Evolutionary conservation across 2,113 vertebrate species (phyloP).

Genomic region (Myrmophylax atrothorax): DNA sequence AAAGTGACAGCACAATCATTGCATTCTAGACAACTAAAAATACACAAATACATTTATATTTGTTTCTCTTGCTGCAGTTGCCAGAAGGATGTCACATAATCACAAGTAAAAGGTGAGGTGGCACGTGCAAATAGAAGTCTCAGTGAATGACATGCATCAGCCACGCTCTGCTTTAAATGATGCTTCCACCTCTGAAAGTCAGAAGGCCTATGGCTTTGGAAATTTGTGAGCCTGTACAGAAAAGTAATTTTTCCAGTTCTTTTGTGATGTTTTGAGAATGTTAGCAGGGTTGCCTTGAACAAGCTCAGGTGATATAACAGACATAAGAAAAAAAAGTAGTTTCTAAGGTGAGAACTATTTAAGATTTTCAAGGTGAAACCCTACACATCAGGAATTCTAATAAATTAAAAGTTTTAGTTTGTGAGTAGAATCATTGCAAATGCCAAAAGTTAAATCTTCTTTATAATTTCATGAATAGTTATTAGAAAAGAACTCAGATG

Average conservation of each 20-base stretch:
- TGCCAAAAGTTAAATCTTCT: neutral
- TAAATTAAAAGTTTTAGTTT: neutral
- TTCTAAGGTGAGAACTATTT: neutral
- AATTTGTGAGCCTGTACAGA: neutral
- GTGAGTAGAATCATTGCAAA: neutral
- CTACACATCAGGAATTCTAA: neutral
- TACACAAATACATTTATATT: slow-evolving; percentile 60
- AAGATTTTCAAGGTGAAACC: neutral
- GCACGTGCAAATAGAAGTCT: neutral
- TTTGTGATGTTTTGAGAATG: neutral
- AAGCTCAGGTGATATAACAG: neutral
- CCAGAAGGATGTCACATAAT: slow-evolving; percentile 16
- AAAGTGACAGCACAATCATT: slow-evolving; percentile 62
- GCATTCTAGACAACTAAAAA: slow-evolving; percentile 63
- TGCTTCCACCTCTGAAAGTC: neutral
- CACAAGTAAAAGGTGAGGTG: neutral
- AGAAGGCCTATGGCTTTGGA: neutral
- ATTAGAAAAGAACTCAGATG: neutral
- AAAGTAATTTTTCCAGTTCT: neutral
- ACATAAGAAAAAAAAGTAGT: neutral
- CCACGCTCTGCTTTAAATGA: neutral
- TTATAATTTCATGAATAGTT: neutral
- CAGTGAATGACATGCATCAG: neutral
- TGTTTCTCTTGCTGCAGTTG: slow-evolving; percentile 1
- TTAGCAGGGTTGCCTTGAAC: neutral